Evolutionary conservation across 2,113 vertebrate genomes (phyloP), one percentile per base, ranked within the genome.

Genomic region (Illadopsis cleaveri): DNA sequence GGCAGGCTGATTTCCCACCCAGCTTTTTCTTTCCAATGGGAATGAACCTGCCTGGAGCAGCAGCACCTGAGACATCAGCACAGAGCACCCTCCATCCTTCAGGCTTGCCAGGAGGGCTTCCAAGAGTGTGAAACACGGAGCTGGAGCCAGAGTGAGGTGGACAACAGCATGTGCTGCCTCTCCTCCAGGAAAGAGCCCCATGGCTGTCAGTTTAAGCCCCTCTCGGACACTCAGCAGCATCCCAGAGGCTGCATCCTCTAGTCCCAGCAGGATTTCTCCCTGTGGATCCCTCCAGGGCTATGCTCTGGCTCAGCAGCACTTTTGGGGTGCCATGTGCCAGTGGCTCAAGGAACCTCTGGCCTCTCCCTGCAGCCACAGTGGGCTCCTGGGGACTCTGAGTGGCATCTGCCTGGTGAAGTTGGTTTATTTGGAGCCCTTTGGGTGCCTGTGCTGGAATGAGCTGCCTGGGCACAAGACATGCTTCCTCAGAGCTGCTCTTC

Each of bases 41-140:
- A 82, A 5, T 4, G 11, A 38, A 21, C 21, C 22, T 2, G 0
- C 37, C n/a, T 33, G 25, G 61, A 71, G 35, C 65, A 45, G 22
- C 56, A 62, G 35, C 56, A 42, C 15, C 50, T 18, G 23, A 73
- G 40, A 11, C 7, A 6, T 35, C 44, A 51, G 62, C 68, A 28
- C 40, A 56, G 69, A 42, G 56, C 64, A 19, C n/a, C 38, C 33
- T 70, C 24, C 72, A 22, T 44, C 22, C 70, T 50, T 28, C 40
- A 53, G 33, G 9, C 22, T 20, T n/a, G 31, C 53, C 9, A 37
- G 30, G 35, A 64, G 54, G 12, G 21, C 2, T 42, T 73, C 33
- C 31, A 5, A 24, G 31, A 7, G 3, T 3, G 20, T 15, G 11
- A 28, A 31, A 18, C 25, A 12, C 0, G 0, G 28, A 2, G 19